phyloP scores from a whole-genome alignment of 2,888 invertebrate genomes.

The Nomada fucata region DNA sequence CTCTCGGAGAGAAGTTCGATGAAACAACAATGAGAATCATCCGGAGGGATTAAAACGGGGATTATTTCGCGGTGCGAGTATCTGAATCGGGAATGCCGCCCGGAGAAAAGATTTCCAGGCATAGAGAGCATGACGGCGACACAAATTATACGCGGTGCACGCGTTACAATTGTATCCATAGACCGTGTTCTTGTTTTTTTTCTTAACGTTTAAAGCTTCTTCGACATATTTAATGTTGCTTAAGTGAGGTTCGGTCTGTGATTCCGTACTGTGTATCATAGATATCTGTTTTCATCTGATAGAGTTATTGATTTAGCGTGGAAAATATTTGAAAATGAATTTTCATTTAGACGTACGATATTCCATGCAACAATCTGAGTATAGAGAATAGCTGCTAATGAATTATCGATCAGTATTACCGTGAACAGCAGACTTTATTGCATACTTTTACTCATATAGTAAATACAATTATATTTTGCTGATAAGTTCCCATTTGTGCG shows the following conservation, averaged over 20 bases:
- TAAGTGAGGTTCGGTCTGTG: neutral
- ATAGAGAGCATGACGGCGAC: constrained; percentile 40
- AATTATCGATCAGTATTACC: no score
- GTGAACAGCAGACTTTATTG: no score
- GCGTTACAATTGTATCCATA: constrained; percentile 43
- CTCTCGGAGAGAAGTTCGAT: constrained; percentile 64
- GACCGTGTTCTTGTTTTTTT: constrained; percentile 1
- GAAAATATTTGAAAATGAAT: neutral
- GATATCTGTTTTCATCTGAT: neutral
- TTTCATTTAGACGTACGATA: neutral
- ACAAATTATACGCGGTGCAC: constrained; percentile 45
- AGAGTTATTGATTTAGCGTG: neutral
- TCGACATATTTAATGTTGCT: constrained; percentile 7
- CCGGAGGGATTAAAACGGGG: constrained; percentile 67
- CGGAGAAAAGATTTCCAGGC: constrained; percentile 56
- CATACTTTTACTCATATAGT: no score
- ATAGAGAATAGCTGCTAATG: no score
- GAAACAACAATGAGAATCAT: constrained; percentile 71
- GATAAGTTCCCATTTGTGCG: no score
- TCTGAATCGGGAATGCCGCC: constrained; percentile 60
- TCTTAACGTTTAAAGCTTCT: neutral
- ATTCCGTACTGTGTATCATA: no score
- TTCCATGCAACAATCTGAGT: no score
- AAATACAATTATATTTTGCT: no score
- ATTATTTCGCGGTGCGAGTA: constrained; percentile 67